A percentile compares a stretch with the other conserved stretches of the same genome.
Conservation (phyloP, 2,797 vertebrate genomes). For the Myotis findleyi region DNA sequence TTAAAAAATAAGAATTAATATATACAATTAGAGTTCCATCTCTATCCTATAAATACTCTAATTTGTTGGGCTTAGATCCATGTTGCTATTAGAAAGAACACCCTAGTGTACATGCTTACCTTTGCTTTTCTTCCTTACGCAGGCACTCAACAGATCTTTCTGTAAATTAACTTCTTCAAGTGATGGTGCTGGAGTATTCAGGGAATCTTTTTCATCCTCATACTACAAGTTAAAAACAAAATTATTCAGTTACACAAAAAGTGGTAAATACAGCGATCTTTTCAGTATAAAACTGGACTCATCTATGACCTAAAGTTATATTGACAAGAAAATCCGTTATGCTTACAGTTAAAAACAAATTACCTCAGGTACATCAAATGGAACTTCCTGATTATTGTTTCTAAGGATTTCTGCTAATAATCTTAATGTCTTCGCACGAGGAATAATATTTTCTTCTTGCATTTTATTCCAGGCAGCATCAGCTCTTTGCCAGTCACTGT, state of each 20-base stretch:
- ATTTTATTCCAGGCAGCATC: slow-evolving; percentile 95
- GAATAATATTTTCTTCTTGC: slow-evolving; percentile 96
- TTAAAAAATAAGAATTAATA: background rate
- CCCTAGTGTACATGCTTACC: slow-evolving; percentile 83
- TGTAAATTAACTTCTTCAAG: slow-evolving; percentile 4
- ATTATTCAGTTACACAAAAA: slow-evolving; percentile 52
- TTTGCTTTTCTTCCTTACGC: slow-evolving; percentile 84
- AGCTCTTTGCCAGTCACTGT: slow-evolving; percentile 91
- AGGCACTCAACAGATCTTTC: slow-evolving; percentile 84
- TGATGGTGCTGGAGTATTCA: background rate
- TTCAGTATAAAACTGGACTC: background rate
- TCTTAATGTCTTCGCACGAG: slow-evolving; percentile 91
- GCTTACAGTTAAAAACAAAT: slow-evolving; percentile 43
- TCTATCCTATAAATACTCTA: background rate
- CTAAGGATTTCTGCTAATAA: slow-evolving; percentile 91
- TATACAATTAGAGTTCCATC: background rate
- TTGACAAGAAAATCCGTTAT: background rate
- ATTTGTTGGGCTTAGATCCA: background rate
- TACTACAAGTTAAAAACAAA: slow-evolving; percentile 88
- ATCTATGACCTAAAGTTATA: background rate
- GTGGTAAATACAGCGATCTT: background rate
- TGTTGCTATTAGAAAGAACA: background rate
- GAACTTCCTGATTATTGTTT: slow-evolving; percentile 91
- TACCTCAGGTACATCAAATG: slow-evolving; percentile 95
- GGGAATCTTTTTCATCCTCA: slow-evolving; percentile 69